Evolutionary conservation across 2,113 vertebrate genomes (phyloP).

Genomic region (Corydoras maculifer): DNA sequence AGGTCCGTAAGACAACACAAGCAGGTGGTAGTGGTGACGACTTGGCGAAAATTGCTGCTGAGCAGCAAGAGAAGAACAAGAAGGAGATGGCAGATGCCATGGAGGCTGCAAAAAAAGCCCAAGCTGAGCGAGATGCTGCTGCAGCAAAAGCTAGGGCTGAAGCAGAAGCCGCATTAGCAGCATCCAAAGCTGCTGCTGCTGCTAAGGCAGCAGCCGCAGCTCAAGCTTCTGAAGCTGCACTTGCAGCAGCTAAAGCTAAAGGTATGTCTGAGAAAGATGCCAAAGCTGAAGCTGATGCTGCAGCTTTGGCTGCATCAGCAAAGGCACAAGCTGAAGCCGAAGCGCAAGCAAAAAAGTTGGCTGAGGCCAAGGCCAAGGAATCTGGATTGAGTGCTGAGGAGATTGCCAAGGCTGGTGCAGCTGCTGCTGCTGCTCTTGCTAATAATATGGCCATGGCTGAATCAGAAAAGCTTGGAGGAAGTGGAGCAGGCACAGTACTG

Average conservation of each 20-base stretch:
- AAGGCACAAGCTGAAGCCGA: constrained; percentile 33
- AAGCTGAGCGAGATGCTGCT: constrained; percentile 49
- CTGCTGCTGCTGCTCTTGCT: constrained; percentile 1
- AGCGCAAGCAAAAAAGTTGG: constrained; percentile 30
- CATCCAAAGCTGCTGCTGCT: constrained; percentile 39
- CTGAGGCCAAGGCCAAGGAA: constrained; percentile 26
- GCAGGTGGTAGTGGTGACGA: constrained; percentile 53
- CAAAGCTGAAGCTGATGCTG: constrained; percentile 23
- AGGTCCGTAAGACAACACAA: constrained; percentile 53
- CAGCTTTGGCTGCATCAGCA: constrained; percentile 31
- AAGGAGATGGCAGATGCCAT: constrained; percentile 56
- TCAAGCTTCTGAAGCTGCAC: constrained; percentile 30
- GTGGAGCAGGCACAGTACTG: not conserved
- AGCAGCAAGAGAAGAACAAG: constrained; percentile 56
- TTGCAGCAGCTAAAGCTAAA: constrained; percentile 35
- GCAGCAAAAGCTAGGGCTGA: constrained; percentile 39
- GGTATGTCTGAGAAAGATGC: constrained; percentile 31
- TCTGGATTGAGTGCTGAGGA: constrained; percentile 20
- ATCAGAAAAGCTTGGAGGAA: not conserved
- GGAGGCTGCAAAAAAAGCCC: constrained; percentile 50
- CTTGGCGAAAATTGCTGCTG: constrained; percentile 56
- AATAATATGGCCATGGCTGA: not conserved
- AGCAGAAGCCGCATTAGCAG: constrained; percentile 29
- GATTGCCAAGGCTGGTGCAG: constrained; percentile 22
- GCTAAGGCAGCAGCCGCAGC: constrained; percentile 46